Evolutionary conservation across 2,797 vertebrate genomes (phyloP).

Genomic region (Gorsachius magnificus): DNA sequence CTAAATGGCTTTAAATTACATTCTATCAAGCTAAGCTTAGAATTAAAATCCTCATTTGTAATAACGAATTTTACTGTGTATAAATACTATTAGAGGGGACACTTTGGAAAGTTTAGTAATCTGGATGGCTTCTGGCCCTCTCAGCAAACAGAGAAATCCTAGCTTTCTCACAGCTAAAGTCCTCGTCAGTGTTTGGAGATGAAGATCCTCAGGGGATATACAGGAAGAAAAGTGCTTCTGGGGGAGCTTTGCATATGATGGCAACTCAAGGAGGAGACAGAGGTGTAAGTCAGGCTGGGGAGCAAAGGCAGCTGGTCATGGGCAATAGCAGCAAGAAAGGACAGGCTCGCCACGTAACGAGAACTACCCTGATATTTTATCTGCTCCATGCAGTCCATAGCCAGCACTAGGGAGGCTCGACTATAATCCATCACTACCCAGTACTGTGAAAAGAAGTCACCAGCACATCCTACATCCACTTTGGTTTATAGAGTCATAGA

Average conservation of each 20-base stretch:
- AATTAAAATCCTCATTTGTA: constrained; percentile 72
- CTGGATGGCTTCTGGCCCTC: background rate
- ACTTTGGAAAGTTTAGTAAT: constrained; percentile 28
- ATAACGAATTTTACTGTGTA: constrained; percentile 64
- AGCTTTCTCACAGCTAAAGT: background rate
- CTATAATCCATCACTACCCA: background rate
- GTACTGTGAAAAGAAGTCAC: background rate
- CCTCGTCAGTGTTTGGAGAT: rapidly evolving
- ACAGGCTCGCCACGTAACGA: background rate
- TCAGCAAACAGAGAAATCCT: background rate
- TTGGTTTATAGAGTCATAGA: background rate
- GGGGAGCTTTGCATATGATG: background rate
- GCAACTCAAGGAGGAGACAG: background rate
- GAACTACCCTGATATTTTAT: background rate
- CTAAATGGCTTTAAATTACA: constrained; percentile 75
- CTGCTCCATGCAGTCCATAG: background rate
- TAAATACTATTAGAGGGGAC: constrained; percentile 33
- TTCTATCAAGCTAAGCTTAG: constrained; percentile 70
- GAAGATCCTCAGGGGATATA: background rate
- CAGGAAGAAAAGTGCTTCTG: background rate
- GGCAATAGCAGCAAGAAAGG: background rate
- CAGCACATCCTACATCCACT: background rate
- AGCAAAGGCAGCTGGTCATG: background rate
- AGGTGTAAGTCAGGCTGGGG: background rate
- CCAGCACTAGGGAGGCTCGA: background rate